These are phyloP conservation scores for Ptilodon capucinus DNA, from an alignment of 2,888 invertebrate species.

Conservation along the genomic window DNA sequence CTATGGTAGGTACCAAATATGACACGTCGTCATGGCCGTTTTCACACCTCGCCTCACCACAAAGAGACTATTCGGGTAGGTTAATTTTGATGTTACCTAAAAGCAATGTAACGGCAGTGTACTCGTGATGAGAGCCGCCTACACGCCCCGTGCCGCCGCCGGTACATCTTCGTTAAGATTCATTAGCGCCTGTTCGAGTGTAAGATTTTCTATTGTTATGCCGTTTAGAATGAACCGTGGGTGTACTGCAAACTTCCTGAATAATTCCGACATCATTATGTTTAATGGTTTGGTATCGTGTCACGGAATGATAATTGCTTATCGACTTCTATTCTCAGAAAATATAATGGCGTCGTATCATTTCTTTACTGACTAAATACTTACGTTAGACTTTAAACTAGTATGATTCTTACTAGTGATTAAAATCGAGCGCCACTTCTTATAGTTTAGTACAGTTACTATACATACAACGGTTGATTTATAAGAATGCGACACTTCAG, in stretches of 20 bases:
- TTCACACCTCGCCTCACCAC: constrained; percentile 50
- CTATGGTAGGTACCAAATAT: not conserved
- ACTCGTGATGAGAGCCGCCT: not conserved
- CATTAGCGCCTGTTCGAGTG: not conserved
- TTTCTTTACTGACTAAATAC: too few species aligned
- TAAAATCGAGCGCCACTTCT: too few species aligned
- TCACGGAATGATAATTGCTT: too few species aligned
- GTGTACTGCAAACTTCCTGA: not conserved
- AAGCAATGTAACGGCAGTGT: not conserved
- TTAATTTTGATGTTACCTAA: not conserved
- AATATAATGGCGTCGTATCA: too few species aligned
- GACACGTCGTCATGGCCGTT: not conserved
- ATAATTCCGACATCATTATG: not conserved
- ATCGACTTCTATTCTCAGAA: too few species aligned
- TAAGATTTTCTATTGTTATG: not conserved
- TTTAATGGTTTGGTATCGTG: not conserved
- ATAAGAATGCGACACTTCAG: not conserved
- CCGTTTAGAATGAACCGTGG: not conserved
- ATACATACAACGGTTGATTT: too few species aligned
- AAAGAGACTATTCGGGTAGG: constrained; percentile 34
- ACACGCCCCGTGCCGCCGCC: not conserved
- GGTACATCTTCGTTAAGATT: not conserved
- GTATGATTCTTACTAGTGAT: too few species aligned
- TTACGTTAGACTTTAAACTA: too few species aligned
- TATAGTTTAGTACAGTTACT: too few species aligned